phyloP scores from a whole-genome alignment of 2,797 vertebrate species.

The Apogon hyalosoma region DNA sequence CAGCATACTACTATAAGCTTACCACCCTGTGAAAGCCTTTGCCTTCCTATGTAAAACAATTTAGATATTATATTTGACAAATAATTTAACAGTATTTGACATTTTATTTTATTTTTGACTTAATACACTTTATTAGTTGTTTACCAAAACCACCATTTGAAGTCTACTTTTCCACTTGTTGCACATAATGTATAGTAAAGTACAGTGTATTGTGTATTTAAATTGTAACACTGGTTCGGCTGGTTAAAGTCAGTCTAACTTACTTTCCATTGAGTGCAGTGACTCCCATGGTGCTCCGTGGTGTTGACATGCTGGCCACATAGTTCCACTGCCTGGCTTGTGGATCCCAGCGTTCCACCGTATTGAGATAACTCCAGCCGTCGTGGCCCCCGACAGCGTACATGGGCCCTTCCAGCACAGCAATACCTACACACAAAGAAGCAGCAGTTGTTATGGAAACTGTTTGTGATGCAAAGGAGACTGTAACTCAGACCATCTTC shows the following conservation, averaged over 20 bases:
- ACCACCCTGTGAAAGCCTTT: no score
- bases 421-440: constrained; percentile 85
- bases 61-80: no score
- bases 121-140: no score
- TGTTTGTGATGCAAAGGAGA: no score
- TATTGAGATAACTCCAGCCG: constrained; percentile 98
- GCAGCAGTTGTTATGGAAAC: background rate
- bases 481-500: no score
- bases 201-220: background rate
- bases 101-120: no score
- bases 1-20: no score
- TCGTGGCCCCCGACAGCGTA: constrained; percentile 98
- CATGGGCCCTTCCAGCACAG: constrained; percentile 98
- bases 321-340: constrained; percentile 98
- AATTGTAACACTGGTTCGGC: background rate
- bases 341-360: constrained; percentile 97
- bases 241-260: constrained; percentile 57
- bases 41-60: no score
- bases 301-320: constrained; percentile 97
- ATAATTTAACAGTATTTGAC: no score
- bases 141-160: no score
- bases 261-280: constrained; percentile 97
- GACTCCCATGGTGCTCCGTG: constrained; percentile 95
- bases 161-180: no score
- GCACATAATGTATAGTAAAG: no score